phyloP scores from a whole-genome alignment of 2,888 invertebrate genomes.

The Oscheius sp. region DNA sequence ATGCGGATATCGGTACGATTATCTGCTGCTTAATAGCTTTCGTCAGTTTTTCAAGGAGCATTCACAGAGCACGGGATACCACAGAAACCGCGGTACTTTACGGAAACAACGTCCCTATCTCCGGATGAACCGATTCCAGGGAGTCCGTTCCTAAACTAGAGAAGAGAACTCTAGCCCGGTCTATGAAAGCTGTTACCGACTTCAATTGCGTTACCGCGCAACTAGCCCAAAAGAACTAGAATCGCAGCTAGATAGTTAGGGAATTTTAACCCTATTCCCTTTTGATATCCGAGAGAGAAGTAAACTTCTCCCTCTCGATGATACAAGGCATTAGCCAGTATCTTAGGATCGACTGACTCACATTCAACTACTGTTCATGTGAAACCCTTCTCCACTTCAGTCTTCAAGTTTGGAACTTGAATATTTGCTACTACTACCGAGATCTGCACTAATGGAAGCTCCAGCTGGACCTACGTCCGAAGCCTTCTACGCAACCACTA shows the following conservation, averaged over 20 bases:
- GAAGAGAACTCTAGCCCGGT: constrained; percentile 64
- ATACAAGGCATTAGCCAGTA: constrained; percentile 62
- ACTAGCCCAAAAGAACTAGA: constrained; percentile 47
- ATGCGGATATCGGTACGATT: constrained; percentile 83
- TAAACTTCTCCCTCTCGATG: constrained; percentile 31
- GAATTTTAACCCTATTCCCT: constrained; percentile 74
- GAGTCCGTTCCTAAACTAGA: constrained; percentile 73
- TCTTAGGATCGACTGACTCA: constrained; percentile 72
- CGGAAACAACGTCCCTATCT: constrained; percentile 75
- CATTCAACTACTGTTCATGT: constrained; percentile 78
- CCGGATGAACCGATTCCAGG: constrained; percentile 75
- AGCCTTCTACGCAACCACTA: constrained; percentile 78
- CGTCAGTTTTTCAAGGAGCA: constrained; percentile 75
- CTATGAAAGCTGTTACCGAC: constrained; percentile 73
- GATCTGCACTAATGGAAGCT: constrained; percentile 77
- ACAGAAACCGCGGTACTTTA: constrained; percentile 75
- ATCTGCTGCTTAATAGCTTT: constrained; percentile 75
- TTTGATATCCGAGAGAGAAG: constrained; percentile 59
- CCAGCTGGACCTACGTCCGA: constrained; percentile 78
- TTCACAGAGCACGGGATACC: constrained; percentile 72
- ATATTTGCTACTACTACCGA: constrained; percentile 83
- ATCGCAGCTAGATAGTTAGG: constrained; percentile 65
- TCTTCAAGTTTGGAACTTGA: constrained; percentile 79
- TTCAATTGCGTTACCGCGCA: constrained; percentile 74
- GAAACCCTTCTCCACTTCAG: constrained; percentile 78